Base-by-base conservation (phyloP, 2,888 invertebrate species). In the Hesperia comma region DNA sequence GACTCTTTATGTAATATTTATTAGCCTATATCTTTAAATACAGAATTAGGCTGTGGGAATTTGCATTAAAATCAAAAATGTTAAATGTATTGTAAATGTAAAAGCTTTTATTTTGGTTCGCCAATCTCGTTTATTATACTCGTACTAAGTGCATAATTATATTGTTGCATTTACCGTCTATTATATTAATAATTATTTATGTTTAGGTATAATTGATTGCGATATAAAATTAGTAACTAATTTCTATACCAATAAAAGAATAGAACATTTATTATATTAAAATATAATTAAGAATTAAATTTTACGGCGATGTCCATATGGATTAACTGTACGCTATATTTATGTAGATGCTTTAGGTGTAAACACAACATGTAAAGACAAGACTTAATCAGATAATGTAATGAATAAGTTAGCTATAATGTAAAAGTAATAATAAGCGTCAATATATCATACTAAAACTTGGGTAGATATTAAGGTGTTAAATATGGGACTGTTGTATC, bases 31-130 rank as follows among this genome's bases (percentile, higher is more conserved):
- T 33, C 41, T 57, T 57, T 57, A 57, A 57, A 41, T 57, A 57
- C 41, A 57, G 57, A 41, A 57, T 41, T 57, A 57, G 57, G 57
- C 57, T 57, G 57, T 57, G 57, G 40, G n/a, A 41, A 57, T 41
- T 21, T 41, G 57, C 56, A 57, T 21, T 33, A 15, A 57, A 41
- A 57, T 21, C 56, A 49, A 49, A 10, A 6, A 10, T 17, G 4
- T 37, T 17, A 33, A 8, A 37, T 37, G 17, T 26, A 53, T 15
- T 14, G 4, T 19, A 40, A n/a, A 7, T 19, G 10, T 5, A 26
- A 4, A 49, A 8, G 19, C 3, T 46, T 46, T 19, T 46, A 10
- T 46, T 46, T 46, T 46, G 17, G 8, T 19, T 49, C 1, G 49
- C 10, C 12, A 49, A 49, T 49, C 19, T 19, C 15, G n/a, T 21